Evolutionary conservation across 1,140 invertebrate genomes (phyloP), one percentile per base, ranked within the genome.

Genomic region (Parasteatoda tepidariorum): DNA sequence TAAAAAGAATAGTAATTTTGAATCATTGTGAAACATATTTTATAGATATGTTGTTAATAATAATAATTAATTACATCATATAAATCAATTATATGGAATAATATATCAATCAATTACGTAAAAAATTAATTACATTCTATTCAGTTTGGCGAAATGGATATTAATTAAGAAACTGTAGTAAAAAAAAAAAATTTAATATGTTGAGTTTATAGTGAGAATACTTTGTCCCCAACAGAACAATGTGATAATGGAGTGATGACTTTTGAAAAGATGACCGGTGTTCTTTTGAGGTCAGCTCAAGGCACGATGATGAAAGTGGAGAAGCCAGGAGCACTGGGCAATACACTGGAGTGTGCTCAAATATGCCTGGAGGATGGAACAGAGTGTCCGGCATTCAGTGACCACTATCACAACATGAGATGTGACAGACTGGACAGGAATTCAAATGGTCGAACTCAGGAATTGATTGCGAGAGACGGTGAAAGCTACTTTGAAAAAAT

Each of bases 401-500:
- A 91, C 3, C 89, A 90, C 84, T 91, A 91, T 85, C 74, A 89
- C 87, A 87, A 86, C 31, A 86, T 84, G 71, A 33, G 90, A 55
- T 91, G 90, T 82, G 89, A 90, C 85, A 88, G 89, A 85, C 84
- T 91, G 64, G 90, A 91, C 83, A 85, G 90, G 6, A 91, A 90
- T 85, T 90, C 90, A 2, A 90, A 91, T 85, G 90, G 90, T 2
- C 78, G 90, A 26, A 87, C 88, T 3, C 86, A 88, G 34, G 89
- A 90, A 11, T 85, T 91, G 6, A 87, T 88, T 0, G 84, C 87
- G 3, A 86, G 88, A 62, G 88, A 89, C 41, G 90, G 89, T 15
- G 88, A 88, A 76, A 90, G 88, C 84, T 91, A 90, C 82, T 91
- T 90, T 86, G 90, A 91, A 84, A 91, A 91, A 83, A 89, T 91